These are phyloP conservation scores for Isurus oxyrinchus DNA, from an alignment of 2,113 vertebrate genomes.

Conservation along the genomic window DNA sequence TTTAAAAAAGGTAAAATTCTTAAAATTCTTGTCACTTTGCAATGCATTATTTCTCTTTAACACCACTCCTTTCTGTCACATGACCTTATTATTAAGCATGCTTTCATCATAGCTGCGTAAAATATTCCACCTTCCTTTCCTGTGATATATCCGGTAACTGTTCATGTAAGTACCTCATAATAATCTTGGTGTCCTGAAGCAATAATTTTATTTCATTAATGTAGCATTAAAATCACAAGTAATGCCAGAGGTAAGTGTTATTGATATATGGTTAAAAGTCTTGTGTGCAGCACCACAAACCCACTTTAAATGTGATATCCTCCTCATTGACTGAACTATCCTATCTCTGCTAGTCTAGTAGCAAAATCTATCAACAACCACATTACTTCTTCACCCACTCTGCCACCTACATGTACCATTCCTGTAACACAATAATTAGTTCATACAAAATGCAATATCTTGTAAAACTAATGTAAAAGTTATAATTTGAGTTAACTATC, in stretches of 20 bases:
- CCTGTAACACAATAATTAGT: not conserved
- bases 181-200: not conserved
- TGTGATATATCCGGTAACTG: not conserved
- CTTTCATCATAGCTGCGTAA: not conserved
- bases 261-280: conserved; percentile 3
- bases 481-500: not conserved
- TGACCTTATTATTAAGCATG: not conserved
- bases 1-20: not conserved
- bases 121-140: conserved; percentile 13
- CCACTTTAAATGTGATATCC: not conserved
- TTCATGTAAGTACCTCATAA: not conserved
- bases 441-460: not conserved
- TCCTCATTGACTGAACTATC: not conserved
- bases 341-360: not conserved
- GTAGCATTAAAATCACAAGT: not conserved
- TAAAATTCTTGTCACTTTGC: not conserved
- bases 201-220: conserved; percentile 25
- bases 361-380: not conserved
- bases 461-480: not conserved
- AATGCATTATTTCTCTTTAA: conserved; percentile 11
- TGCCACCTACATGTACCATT: not conserved
- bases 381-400: not conserved
- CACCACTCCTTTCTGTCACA: not conserved
- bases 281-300: not conserved
- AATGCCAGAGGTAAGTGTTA: not conserved